Base-by-base conservation (phyloP, 2,888 invertebrate genomes). In the Tiliacea aurago region DNA sequence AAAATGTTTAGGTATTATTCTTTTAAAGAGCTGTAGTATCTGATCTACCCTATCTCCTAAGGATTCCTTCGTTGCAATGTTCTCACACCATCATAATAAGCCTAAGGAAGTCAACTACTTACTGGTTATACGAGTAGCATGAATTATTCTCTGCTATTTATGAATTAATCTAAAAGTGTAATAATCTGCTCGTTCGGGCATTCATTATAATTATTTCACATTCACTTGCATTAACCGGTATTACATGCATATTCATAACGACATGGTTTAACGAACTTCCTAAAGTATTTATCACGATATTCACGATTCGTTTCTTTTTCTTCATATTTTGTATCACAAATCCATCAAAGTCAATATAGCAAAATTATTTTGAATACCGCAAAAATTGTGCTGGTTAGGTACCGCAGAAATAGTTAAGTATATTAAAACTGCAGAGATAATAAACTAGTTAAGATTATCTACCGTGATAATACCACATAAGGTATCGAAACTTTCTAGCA, bases 181-280 rank as follows among this genome's bases (percentile, higher is more conserved):
- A 33, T 43, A 41, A 53, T 23, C 28, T 58, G 49, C 3, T 28
- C 33, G 23, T 65, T 56, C 13, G 11, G 18, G 7, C 33, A 18
- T 58, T 20, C 15, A 70, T 33, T 18, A 43, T 43, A 41, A 11
- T 33, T 65, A 33, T 56, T 65, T n/a, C 15, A 47, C 41, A 63
- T 74, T 64, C 47, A 55, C 47, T 74, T 64, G 41, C 37, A 64
- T 7, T 58, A 33, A 13, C 15, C 11, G 20, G 67, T 10, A 18
- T 76, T 49, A 47, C 68, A 49, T 49, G 59, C 61, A 55, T 62
- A 76, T 43, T 68, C 13, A 68, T 53, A 43, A 33, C 33, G 47
- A 55, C 23, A 69, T 62, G 76, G 49, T 76, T 69, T 55, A 76
- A 69, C 23, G 49, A 69, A 76, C 76, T 69, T 76, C 67, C 41